Conservation (phyloP, 2,113 vertebrate genomes). For the Corythornis cristatus region DNA sequence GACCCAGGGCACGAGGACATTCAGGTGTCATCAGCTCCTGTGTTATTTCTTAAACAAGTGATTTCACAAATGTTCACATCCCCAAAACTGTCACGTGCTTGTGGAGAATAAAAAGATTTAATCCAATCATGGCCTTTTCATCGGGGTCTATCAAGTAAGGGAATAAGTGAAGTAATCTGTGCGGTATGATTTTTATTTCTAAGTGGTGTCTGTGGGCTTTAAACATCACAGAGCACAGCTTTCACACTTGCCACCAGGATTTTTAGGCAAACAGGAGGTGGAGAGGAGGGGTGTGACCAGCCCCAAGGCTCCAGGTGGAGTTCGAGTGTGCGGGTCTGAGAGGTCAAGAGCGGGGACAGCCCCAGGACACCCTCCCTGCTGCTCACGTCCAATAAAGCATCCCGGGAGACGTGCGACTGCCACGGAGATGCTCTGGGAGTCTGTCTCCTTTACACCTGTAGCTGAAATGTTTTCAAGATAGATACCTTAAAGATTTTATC, state of each 20-base stretch:
- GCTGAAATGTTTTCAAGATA: not conserved
- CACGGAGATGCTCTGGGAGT: not conserved
- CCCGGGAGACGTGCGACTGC: not conserved
- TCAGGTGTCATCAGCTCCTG: not conserved
- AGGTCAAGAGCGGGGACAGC: not conserved
- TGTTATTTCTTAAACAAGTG: not conserved
- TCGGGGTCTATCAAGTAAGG: not conserved
- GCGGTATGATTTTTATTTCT: not conserved
- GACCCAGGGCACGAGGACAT: not conserved
- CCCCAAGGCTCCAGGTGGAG: not conserved
- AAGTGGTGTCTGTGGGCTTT: rapidly evolving
- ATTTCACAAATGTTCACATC: not conserved
- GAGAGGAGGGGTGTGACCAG: not conserved
- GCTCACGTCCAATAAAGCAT: rapidly evolving
- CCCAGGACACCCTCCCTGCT: not conserved
- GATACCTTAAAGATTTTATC: not conserved
- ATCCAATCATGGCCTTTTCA: not conserved
- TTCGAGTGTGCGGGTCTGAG: not conserved
- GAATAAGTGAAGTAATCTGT: not conserved
- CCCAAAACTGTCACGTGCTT: not conserved
- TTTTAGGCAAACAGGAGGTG: not conserved
- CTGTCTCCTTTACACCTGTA: not conserved
- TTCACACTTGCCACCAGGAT: not conserved
- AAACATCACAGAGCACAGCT: not conserved
- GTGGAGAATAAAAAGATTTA: conserved; percentile 17